Evolutionary conservation across 92 coral and sea anemone species (phyloP).

Genomic region (Parazoanthus atlanticus): DNA sequence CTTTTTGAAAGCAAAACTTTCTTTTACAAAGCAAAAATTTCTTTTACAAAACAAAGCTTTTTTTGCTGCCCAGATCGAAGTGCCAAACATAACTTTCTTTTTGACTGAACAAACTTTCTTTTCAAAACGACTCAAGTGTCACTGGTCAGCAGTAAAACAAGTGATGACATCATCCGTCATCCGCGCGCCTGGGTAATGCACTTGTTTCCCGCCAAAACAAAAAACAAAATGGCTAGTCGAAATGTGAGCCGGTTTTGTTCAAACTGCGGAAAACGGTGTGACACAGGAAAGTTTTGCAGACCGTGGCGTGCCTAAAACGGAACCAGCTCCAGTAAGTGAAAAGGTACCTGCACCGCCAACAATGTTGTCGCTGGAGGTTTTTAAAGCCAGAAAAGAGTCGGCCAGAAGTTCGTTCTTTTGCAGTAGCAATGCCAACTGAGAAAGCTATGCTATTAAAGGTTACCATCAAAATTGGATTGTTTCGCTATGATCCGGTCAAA

Average conservation of each 20-base stretch:
- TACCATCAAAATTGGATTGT: slow-evolving; percentile 46
- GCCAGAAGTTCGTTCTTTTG: slow-evolving; percentile 46
- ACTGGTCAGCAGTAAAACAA: slow-evolving; percentile 31
- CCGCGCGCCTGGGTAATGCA: slow-evolving; percentile 9
- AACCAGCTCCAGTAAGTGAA: slow-evolving; percentile 19
- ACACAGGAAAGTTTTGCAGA: slow-evolving; percentile 34
- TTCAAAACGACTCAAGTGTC: slow-evolving; percentile 21
- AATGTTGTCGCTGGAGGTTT: slow-evolving; percentile 19
- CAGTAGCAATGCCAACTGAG: slow-evolving; percentile 15
- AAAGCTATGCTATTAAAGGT: slow-evolving; percentile 41
- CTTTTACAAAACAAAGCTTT: neutral
- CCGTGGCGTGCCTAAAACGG: slow-evolving; percentile 21
- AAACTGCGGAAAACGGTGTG: slow-evolving; percentile 21
- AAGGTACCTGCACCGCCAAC: slow-evolving; percentile 10
- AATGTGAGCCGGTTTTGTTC: slow-evolving; percentile 27
- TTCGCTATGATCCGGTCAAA: slow-evolving; percentile 28
- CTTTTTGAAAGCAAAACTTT: neutral
- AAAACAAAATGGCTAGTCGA: slow-evolving; percentile 28
- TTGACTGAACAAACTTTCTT: slow-evolving; percentile 15
- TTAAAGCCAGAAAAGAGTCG: slow-evolving; percentile 23
- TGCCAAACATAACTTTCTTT: slow-evolving; percentile 1
- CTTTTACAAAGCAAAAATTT: neutral
- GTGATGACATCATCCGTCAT: too few species aligned
- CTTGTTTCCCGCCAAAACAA: slow-evolving; percentile 36
- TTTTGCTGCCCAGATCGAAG: neutral